Evolutionary conservation across 2,113 vertebrate species (phyloP).

Genomic region (Bos taurus): DNA sequence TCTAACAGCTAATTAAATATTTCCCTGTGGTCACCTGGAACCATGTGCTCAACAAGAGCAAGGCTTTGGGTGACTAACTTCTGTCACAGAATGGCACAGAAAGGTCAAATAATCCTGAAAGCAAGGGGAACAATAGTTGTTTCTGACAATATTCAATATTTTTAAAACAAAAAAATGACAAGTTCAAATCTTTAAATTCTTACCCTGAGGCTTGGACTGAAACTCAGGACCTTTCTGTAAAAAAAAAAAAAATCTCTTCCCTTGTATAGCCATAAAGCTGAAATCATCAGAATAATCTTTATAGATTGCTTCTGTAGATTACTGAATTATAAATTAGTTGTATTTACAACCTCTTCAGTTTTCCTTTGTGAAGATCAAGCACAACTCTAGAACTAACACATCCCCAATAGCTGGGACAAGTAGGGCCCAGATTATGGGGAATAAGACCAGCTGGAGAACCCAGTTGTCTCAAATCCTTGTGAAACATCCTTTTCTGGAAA

Average conservation of each 20-base stretch:
- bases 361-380: neutral
- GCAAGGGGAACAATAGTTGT: neutral
- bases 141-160: slow-evolving; percentile 1
- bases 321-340: neutral
- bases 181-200: slow-evolving; percentile 40
- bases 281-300: neutral
- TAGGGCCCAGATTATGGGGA: neutral
- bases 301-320: neutral
- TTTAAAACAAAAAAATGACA: slow-evolving; percentile 37
- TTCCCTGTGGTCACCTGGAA: slow-evolving; percentile 31
- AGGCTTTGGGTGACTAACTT: slow-evolving; percentile 25
- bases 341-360: neutral
- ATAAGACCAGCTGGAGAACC: neutral
- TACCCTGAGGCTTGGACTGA: slow-evolving; percentile 18
- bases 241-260: neutral
- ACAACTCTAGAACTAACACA: neutral
- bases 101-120: neutral
- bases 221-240: neutral
- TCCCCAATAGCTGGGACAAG: neutral
- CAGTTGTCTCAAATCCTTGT: neutral
- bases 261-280: neutral
- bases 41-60: neutral
- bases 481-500: neutral
- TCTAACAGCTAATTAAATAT: slow-evolving; percentile 52
- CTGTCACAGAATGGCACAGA: neutral